Conservation (phyloP, 1,140 invertebrate genomes). For the Orius laevigatus region DNA sequence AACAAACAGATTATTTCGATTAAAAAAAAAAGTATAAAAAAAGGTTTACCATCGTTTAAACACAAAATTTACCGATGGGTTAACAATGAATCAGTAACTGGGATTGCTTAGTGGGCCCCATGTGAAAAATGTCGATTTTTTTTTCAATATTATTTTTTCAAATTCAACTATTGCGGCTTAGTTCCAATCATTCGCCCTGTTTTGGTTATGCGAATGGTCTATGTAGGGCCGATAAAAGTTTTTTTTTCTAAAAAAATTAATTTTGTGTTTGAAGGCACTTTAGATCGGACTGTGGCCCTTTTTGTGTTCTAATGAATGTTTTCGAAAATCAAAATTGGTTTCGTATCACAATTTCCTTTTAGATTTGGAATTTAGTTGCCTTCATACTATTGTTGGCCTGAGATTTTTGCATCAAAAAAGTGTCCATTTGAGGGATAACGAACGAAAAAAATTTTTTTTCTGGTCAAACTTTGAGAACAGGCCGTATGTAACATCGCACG, state of each 20-base stretch:
- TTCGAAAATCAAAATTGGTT: constrained; percentile 21
- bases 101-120: constrained; percentile 20
- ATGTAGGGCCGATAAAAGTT: constrained; percentile 23
- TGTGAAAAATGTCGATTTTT: not conserved
- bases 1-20: constrained; percentile 9
- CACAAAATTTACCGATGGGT: constrained; percentile 21
- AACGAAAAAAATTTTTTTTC: constrained; percentile 15
- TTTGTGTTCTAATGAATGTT: constrained; percentile 21
- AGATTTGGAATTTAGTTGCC: constrained; percentile 23
- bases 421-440: constrained; percentile 16
- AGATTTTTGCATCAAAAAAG: constrained; percentile 14
- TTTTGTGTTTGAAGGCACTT: constrained; percentile 25
- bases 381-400: constrained; percentile 24
- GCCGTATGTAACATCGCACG: constrained; percentile 12
- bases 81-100: constrained; percentile 22
- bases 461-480: constrained; percentile 19
- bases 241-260: constrained; percentile 24
- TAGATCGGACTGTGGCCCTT: constrained; percentile 24
- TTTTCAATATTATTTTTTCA: not conserved
- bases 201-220: constrained; percentile 25
- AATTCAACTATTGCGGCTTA: constrained; percentile 14
- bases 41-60: constrained; percentile 16
- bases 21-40: constrained; percentile 10
- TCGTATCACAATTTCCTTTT: constrained; percentile 20
- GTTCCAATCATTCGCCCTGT: constrained; percentile 19